These are phyloP conservation scores for Gallinago nigripennis DNA, from an alignment of 2,797 vertebrate genomes.

Conservation along the genomic window DNA sequence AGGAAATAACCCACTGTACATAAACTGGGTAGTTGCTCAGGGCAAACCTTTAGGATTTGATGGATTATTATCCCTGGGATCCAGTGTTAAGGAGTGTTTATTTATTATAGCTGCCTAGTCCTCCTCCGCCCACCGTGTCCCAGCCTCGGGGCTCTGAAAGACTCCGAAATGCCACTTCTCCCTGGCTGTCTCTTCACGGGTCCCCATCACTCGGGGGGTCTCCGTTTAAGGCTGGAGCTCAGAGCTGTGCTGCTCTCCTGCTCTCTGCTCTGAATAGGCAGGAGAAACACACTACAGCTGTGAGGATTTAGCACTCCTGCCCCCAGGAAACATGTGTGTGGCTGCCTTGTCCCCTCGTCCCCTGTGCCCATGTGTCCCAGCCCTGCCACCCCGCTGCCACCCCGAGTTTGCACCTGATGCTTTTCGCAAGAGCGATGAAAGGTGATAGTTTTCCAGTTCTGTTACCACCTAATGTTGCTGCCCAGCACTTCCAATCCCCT, in stretches of 20 bases:
- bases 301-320: background rate
- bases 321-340: background rate
- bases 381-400: background rate
- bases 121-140: background rate
- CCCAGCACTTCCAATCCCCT: background rate
- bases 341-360: background rate
- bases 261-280: background rate
- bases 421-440: background rate
- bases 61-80: slow-evolving; percentile 42
- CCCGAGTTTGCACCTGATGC: background rate
- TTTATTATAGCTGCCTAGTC: background rate
- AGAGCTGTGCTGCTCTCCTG: background rate
- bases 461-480: background rate
- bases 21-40: background rate
- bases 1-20: slow-evolving; percentile 25
- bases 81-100: slow-evolving; percentile 13
- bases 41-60: slow-evolving; percentile 35
- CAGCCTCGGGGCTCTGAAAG: background rate
- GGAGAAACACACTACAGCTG: fast-evolving
- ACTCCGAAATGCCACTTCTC: background rate
- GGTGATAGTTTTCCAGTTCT: background rate
- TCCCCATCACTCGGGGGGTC: background rate
- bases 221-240: background rate
- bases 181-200: fast-evolving
- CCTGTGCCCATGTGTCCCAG: fast-evolving